phyloP scores from a whole-genome alignment of 1,140 invertebrate species.

The Apis cerana region DNA sequence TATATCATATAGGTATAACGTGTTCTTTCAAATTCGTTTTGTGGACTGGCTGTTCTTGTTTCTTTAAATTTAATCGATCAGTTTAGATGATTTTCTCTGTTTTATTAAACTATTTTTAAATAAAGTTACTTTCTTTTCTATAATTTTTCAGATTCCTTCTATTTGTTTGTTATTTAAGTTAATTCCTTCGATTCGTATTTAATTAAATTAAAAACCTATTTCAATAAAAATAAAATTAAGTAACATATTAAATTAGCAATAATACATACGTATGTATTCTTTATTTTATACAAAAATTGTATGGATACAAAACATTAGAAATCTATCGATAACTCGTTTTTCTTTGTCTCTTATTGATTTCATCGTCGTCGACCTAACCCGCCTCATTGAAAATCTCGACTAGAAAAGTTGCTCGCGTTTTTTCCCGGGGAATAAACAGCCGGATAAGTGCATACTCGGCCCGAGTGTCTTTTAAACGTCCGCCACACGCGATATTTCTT shows the following conservation, averaged over 20 bases:
- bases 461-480: slow-evolving; percentile 41
- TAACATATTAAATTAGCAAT: neutral
- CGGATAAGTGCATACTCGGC: slow-evolving; percentile 16
- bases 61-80: neutral
- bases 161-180: too few species aligned
- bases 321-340: neutral
- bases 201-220: too few species aligned
- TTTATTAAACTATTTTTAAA: neutral
- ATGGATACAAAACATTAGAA: neutral
- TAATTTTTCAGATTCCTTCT: neutral
- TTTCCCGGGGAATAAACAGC: slow-evolving; percentile 10
- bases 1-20: neutral
- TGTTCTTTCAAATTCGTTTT: neutral
- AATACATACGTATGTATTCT: neutral
- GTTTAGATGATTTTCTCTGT: neutral
- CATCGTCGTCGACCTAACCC: too few species aligned
- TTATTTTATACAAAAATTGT: neutral
- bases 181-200: too few species aligned
- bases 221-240: too few species aligned
- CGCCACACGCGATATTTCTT: slow-evolving; percentile 20
- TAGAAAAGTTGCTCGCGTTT: neutral
- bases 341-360: neutral
- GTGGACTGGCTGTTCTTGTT: neutral
- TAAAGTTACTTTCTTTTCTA: neutral
- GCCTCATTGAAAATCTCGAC: neutral